Percentiles rank a stretch among this genome's conserved stretches.
Conservation (phyloP, 2,888 invertebrate species). For the Trissolcus japonicus region DNA sequence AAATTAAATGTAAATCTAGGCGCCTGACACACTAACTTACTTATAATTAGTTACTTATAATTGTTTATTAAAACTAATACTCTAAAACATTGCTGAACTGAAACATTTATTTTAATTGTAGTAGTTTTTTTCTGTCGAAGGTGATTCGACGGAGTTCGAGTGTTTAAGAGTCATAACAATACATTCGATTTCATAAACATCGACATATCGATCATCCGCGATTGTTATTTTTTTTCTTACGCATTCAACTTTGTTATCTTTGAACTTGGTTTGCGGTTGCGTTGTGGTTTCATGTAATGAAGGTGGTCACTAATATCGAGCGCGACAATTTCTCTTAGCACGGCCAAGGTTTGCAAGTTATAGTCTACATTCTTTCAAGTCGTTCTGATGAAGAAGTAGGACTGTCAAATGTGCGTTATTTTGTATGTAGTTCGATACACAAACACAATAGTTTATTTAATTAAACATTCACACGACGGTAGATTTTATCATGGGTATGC, state of each 20-base stretch:
- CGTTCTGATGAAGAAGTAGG: conserved; percentile 53
- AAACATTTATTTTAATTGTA: neutral
- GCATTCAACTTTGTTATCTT: conserved; percentile 49
- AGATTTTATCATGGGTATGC: too few relatives aligned
- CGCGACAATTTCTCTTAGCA: conserved; percentile 70
- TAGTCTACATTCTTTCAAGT: conserved; percentile 60
- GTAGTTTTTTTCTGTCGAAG: neutral
- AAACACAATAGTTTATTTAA: neutral
- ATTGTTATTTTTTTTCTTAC: conserved; percentile 27
- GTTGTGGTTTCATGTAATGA: conserved; percentile 37
- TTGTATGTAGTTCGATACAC: neutral
- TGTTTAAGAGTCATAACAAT: too few relatives aligned
- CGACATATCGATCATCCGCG: conserved; percentile 35
- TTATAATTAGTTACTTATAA: conserved; percentile 43
- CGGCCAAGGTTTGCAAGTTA: conserved; percentile 72
- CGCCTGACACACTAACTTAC: conserved; percentile 29
- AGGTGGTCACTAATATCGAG: conserved; percentile 64
- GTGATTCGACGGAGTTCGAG: too few relatives aligned
- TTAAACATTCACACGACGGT: neutral
- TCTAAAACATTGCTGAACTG: neutral
- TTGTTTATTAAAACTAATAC: conserved; percentile 34
- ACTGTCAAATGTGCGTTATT: conserved; percentile 9
- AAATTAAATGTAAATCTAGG: conserved; percentile 21
- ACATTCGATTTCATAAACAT: conserved; percentile 13
- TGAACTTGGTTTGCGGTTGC: conserved; percentile 44